These are phyloP conservation scores for Pipistrellus kuhlii DNA, from an alignment of 2,797 vertebrate genomes.

Conservation along the genomic window DNA sequence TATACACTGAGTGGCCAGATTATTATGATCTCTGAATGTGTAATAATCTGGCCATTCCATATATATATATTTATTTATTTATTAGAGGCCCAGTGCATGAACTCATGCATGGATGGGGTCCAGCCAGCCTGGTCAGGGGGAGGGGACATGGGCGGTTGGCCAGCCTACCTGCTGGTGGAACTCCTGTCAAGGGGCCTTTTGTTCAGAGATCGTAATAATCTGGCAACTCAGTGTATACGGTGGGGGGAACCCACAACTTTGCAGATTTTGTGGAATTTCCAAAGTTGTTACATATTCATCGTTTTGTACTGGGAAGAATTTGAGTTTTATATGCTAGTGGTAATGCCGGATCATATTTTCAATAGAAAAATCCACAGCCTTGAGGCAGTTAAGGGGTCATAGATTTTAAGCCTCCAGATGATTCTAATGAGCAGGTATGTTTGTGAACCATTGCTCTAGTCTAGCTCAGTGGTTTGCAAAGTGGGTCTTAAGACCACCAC, in stretches of 20 bases:
- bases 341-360: background rate
- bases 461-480: background rate
- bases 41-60: no score
- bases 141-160: no score
- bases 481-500: background rate
- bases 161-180: no score
- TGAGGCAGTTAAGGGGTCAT: background rate
- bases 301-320: conserved; percentile 8
- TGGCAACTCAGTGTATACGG: no score
- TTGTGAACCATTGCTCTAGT: background rate
- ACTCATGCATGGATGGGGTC: no score
- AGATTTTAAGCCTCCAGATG: background rate
- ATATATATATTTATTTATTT: no score
- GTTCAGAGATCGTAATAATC: no score
- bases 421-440: background rate
- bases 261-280: background rate
- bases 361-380: background rate
- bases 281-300: background rate
- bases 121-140: no score
- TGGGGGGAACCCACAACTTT: background rate
- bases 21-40: no score
- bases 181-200: no score
- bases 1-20: background rate
- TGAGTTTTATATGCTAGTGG: background rate
- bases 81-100: no score